These are phyloP conservation scores for Lithobates sylvaticus DNA, from an alignment of 2,797 vertebrate species.

Conservation along the genomic window DNA sequence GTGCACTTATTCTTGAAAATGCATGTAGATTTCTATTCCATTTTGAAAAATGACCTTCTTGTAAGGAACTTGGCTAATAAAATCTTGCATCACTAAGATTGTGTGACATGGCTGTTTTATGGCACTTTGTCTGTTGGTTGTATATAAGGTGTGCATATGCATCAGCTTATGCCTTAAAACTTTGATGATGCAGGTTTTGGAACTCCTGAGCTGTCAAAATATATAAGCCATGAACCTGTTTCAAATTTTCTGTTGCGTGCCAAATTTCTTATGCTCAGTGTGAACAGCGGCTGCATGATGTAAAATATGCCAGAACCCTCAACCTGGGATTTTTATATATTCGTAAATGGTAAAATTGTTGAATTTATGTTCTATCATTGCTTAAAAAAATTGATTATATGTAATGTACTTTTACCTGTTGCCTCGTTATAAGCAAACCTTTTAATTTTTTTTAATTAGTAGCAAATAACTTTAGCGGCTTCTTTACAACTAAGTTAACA, in stretches of 20 bases:
- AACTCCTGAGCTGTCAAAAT: background rate
- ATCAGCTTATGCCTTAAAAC: conserved; percentile 4
- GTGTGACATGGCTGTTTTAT: background rate
- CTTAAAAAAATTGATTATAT: too few species aligned
- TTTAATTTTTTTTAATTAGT: too few species aligned
- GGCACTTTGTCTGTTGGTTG: background rate
- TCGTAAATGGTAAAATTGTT: too few species aligned
- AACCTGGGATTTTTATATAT: too few species aligned
- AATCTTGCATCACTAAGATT: background rate
- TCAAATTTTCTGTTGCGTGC: background rate
- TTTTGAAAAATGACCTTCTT: background rate
- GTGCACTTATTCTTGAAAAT: background rate
- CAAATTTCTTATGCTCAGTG: background rate
- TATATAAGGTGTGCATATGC: background rate
- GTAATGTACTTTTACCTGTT: too few species aligned
- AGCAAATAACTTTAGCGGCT: too few species aligned
- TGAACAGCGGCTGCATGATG: background rate
- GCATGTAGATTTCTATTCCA: background rate
- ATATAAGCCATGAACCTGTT: background rate
- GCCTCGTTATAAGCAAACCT: too few species aligned
- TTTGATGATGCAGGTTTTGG: background rate
- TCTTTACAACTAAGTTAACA: too few species aligned
- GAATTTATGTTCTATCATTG: too few species aligned
- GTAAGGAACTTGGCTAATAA: background rate
- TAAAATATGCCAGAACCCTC: background rate